These are phyloP conservation scores for Chaenodraco wilsoni DNA, from an alignment of 2,797 vertebrate species.

Conservation along the genomic window DNA sequence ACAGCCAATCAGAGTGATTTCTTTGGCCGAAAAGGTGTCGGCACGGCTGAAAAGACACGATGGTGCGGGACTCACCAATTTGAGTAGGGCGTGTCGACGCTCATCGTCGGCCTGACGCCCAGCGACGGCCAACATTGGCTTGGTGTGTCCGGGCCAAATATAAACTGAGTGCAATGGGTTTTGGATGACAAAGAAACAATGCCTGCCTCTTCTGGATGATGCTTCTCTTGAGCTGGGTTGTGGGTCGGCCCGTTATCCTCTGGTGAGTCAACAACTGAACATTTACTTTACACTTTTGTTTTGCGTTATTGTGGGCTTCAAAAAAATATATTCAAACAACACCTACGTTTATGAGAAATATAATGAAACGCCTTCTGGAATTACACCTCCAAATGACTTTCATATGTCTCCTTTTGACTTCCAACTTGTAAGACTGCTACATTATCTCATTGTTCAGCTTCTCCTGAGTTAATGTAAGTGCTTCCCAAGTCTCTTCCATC, in stretches of 20 bases:
- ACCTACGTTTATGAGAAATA: background rate
- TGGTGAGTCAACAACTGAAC: background rate
- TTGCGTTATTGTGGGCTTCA: background rate
- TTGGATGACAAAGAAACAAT: background rate
- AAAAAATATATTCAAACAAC: background rate
- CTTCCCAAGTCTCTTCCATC: constrained; percentile 38
- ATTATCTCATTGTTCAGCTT: constrained; percentile 21
- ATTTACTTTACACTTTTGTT: background rate
- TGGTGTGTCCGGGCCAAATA: too few species aligned
- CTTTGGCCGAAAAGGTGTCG: too few species aligned
- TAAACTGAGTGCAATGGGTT: background rate
- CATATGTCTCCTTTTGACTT: background rate
- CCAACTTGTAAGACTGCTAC: background rate
- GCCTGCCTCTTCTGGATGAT: background rate
- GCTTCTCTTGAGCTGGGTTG: background rate
- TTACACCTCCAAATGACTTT: background rate
- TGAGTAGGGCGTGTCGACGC: too few species aligned
- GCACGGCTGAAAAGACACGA: too few species aligned
- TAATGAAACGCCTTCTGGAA: constrained; percentile 1
- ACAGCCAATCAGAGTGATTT: too few species aligned
- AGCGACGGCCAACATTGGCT: too few species aligned
- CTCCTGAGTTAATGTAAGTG: constrained; percentile 5
- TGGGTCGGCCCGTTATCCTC: too few species aligned
- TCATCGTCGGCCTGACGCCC: too few species aligned
- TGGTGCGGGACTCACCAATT: too few species aligned